Evolutionary conservation across 2,888 invertebrate species (phyloP).

Genomic region (Lycaena phlaeas): DNA sequence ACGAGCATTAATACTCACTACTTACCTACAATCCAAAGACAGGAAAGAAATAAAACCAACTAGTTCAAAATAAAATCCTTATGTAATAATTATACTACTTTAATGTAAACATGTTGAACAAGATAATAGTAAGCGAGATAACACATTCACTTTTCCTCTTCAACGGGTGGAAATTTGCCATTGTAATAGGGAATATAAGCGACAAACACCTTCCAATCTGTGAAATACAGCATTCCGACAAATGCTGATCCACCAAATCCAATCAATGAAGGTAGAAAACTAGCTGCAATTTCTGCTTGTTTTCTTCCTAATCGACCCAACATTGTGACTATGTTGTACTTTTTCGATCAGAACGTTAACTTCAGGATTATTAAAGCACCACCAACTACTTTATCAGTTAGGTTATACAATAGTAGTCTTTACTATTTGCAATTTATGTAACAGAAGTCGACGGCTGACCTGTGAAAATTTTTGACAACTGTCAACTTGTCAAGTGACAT

Average conservation of each 20-base stretch:
- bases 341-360: too few species aligned
- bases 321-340: too few species aligned
- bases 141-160: conserved; percentile 30
- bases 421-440: too few species aligned
- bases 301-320: conserved; percentile 72
- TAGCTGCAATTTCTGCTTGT: conserved; percentile 70
- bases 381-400: too few species aligned
- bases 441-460: too few species aligned
- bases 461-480: too few species aligned
- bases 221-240: conserved; percentile 76
- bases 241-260: conserved; percentile 79
- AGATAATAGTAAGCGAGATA: too few species aligned
- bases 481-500: too few species aligned
- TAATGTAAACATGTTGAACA: conserved; percentile 2
- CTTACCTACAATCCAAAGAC: background rate
- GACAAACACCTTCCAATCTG: conserved; percentile 84
- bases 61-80: too few species aligned
- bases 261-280: conserved; percentile 70
- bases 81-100: conserved; percentile 2
- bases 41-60: background rate
- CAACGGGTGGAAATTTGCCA: conserved; percentile 76
- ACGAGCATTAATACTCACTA: too few species aligned
- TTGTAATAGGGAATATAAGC: conserved; percentile 83
- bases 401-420: too few species aligned
- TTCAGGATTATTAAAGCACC: too few species aligned